Evolutionary conservation across 2,113 vertebrate species (phyloP).

Genomic region (Notechis scutatus): DNA sequence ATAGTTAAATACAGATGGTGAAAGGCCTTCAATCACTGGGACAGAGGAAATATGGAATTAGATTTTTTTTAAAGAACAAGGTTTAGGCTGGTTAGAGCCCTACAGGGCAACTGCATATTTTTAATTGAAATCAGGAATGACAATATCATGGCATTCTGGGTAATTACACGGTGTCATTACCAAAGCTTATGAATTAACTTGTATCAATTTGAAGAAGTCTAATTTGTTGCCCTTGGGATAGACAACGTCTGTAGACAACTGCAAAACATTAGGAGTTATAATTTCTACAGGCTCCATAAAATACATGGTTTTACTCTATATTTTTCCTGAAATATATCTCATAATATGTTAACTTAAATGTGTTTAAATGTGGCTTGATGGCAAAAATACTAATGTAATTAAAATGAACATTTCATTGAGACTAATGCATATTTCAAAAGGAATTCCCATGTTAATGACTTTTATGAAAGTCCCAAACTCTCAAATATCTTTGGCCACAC

Average conservation of each 20-base stretch:
- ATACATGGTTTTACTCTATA: background rate
- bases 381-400: background rate
- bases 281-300: background rate
- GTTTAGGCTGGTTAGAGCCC: background rate
- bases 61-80: background rate
- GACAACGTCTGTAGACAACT: background rate
- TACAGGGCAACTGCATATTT: background rate
- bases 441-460: background rate
- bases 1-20: background rate
- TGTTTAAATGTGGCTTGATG: background rate
- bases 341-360: background rate
- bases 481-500: background rate
- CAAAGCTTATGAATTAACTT: background rate
- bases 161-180: background rate
- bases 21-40: background rate
- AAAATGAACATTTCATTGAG: background rate
- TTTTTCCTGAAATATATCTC: background rate
- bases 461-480: background rate
- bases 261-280: background rate
- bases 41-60: background rate
- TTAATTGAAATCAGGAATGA: background rate
- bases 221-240: background rate
- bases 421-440: background rate
- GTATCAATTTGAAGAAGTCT: background rate
- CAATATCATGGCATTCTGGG: background rate